phyloP scores from a whole-genome alignment of 1,140 invertebrate genomes.

The Formica selysi region DNA sequence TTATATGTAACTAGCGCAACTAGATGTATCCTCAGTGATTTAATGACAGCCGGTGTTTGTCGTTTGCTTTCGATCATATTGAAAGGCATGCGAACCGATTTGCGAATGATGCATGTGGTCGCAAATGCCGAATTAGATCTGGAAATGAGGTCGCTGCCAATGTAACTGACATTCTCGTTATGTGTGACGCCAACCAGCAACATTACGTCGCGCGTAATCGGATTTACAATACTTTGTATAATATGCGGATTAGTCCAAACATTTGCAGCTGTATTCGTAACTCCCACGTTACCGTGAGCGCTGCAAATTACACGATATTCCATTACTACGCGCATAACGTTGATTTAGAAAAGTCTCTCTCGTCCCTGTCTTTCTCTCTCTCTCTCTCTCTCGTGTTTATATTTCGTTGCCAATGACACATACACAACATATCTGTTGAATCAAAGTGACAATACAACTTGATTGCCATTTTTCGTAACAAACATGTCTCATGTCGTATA shows the following conservation, averaged over 20 bases:
- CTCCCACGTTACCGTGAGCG: slow-evolving; percentile 10
- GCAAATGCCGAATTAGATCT: slow-evolving; percentile 63
- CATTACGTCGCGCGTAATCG: slow-evolving; percentile 61
- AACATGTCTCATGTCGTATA: background rate
- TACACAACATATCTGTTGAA: background rate
- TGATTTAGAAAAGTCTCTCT: slow-evolving; percentile 46
- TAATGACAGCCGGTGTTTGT: slow-evolving; percentile 55
- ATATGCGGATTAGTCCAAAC: slow-evolving; percentile 63
- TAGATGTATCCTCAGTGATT: slow-evolving; percentile 43
- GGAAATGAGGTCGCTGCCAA: slow-evolving; percentile 61
- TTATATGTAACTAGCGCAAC: background rate
- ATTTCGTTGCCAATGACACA: slow-evolving; percentile 18
- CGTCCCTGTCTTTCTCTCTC: background rate
- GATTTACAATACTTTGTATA: slow-evolving; percentile 65
- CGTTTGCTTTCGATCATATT: slow-evolving; percentile 59
- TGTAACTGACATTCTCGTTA: slow-evolving; percentile 62
- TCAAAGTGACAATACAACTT: slow-evolving; percentile 40
- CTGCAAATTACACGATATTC: slow-evolving; percentile 53
- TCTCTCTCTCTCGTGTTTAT: slow-evolving; percentile 24
- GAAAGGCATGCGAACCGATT: slow-evolving; percentile 56
- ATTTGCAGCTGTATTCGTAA: slow-evolving; percentile 47
- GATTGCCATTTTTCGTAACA: slow-evolving; percentile 51
- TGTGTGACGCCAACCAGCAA: slow-evolving; percentile 43
- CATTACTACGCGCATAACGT: slow-evolving; percentile 36
- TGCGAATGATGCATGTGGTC: slow-evolving; percentile 60